Base-by-base conservation (phyloP, 1,140 invertebrate species). In the Proctacanthus coquilletti region DNA sequence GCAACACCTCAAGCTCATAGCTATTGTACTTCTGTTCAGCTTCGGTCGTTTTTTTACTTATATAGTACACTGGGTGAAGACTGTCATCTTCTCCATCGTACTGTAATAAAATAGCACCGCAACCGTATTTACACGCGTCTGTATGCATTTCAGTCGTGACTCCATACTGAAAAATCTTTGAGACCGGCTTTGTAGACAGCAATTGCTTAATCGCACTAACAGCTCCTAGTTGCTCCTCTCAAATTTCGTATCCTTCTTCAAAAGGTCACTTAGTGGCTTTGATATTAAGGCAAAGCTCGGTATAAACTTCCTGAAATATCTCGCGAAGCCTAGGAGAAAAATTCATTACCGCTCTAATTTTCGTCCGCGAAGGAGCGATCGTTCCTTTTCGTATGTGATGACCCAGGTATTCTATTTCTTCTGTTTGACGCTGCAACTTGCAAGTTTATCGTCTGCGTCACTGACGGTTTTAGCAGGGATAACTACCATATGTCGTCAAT, bases 291-390 rank as follows among this genome's bases (percentile, higher is more conserved):
- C 27, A 31, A 44, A 59, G 19, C 31, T 34, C n/a, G 40, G 29
- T 9, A 55, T 50, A 40, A 55, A 52, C 42, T 43, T 45, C 8
- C 52, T 21, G 38, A 61, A 57, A 46, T 57, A 59, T 18, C 47
- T 46, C 3, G 47, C 49, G 34, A 60, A 31, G n/a, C 56, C 53
- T 4, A 48, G n/a, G 6, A 8, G 23, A 6, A 25, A 25, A 25
- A 25, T 25, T 25, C 23, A 25, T 25, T 6, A 25, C 23, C 6
- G 23, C 23, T 25, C n/a, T 25, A 25, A n/a, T 25, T n/a, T 25
- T 25, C n/a, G n/a, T 8, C 6, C 6, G 6, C n/a, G 23, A 25
- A 8, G 23, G 23, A 8, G 23, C 6, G n/a, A 25, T 25, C n/a
- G 23, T 8, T 8, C 23, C 23, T 8, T 25, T 25, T 8, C n/a